Evolutionary conservation across 2,888 invertebrate genomes (phyloP), one percentile per base, ranked within the genome.

Genomic region (Habroteleia sp.): DNA sequence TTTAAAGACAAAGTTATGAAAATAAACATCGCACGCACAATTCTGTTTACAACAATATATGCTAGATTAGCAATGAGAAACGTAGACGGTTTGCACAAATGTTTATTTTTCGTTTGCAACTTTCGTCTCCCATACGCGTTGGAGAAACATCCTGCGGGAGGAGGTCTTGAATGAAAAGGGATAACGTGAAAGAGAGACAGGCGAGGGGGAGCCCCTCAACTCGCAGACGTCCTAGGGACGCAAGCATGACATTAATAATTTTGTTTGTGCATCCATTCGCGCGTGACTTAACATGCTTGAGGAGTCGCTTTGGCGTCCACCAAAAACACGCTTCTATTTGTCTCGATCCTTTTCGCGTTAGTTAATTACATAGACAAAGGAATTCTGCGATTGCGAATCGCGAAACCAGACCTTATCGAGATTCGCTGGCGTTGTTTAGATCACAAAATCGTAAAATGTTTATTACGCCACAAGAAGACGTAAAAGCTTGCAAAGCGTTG

Each of bases 261-360:
- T 63, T 69, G 63, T 74, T 74, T 74, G 63, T 46, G 69, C 46
- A 62, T 52, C 63, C 69, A 63, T 14, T 58, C 63, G 69, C 56
- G 69, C 58, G 69, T 69, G 46, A 69, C 60, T 31, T 66, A 58
- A 74, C 74, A 54, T 62, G 69, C 66, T 66, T 25, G 74, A 69
- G 44, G 27, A 69, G 46, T 63, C 44, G 58, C 74, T 74, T 74
- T 69, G 74, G 69, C 62, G 68, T 74, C 62, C 58, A 44, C 56
- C 68, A 31, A 56, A 63, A 60, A 63, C 62, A 14, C 14, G 29
- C 33, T 33, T 29, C 42, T 42, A 35, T 54, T 66, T 37, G 42
- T 58, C 33, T 23, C 16, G 29, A 42, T 54, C 54, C 48, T 41
- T 63, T 48, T 60, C 48, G 39, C 46, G 44, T 41, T 52, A 29